A percentile compares a stretch with the other conserved stretches of the same genome.
phyloP scores from a whole-genome alignment of 2,113 vertebrate species.

The Entomyzon cyanotis region DNA sequence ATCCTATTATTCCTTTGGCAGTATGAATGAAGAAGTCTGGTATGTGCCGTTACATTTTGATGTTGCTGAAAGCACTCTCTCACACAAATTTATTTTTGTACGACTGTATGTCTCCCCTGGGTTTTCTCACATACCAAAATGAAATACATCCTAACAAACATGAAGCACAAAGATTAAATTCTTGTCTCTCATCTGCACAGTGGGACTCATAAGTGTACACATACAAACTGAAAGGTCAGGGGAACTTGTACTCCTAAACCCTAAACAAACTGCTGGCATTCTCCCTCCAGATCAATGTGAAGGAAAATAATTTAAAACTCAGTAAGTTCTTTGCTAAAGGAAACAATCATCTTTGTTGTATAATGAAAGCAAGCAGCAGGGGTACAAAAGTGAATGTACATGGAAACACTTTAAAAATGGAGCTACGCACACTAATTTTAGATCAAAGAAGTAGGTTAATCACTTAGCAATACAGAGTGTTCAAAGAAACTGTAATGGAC shows the following conservation, averaged over 20 bases:
- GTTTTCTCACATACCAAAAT: neutral
- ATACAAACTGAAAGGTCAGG: neutral
- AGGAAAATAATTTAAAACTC: neutral
- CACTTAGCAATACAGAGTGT: neutral
- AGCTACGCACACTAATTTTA: slow-evolving; percentile 12
- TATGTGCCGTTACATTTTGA: neutral
- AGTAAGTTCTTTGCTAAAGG: neutral
- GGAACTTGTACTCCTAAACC: neutral
- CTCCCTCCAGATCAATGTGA: neutral
- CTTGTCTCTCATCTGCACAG: neutral
- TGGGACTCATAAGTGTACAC: neutral
- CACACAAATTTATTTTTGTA: neutral
- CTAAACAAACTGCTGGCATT: neutral
- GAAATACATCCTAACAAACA: slow-evolving; percentile 2
- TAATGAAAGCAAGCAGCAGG: neutral
- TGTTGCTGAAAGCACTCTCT: slow-evolving; percentile 7
- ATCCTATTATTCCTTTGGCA: slow-evolving; percentile 64
- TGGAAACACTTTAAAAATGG: slow-evolving; percentile 8
- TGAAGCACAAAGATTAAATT: neutral
- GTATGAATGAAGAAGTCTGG: slow-evolving; percentile 43
- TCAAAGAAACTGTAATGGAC: neutral
- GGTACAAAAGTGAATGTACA: neutral
- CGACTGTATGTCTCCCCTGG: neutral
- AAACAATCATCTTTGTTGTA: neutral
- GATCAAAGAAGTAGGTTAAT: slow-evolving; percentile 21